A percentile compares a stretch with the other conserved stretches of the same genome.
phyloP scores from a whole-genome alignment of 2,113 vertebrate genomes.

The Himantopus leucocephalus region DNA sequence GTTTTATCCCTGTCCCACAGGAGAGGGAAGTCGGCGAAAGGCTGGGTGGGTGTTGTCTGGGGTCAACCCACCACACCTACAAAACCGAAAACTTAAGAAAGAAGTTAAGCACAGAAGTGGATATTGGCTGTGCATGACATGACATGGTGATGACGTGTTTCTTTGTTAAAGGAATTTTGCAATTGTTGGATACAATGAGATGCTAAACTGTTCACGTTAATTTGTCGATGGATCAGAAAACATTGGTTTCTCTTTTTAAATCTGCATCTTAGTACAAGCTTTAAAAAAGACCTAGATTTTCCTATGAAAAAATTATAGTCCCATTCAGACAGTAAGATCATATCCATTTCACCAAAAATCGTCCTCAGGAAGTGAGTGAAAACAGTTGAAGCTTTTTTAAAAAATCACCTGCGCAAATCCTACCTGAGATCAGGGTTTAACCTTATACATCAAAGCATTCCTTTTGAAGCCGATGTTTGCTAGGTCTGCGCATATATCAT shows the following conservation, averaged over 20 bases:
- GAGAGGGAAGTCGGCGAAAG: neutral
- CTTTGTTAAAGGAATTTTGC: neutral
- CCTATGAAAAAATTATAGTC: neutral
- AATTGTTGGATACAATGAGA: neutral
- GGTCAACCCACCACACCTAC: neutral
- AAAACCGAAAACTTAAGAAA: neutral
- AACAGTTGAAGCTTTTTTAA: neutral
- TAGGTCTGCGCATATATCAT: neutral
- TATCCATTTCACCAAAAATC: neutral
- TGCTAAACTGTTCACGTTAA: neutral
- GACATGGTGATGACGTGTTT: neutral
- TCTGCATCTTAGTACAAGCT: neutral
- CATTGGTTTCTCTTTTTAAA: neutral
- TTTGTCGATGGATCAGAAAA: neutral
- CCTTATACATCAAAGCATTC: neutral
- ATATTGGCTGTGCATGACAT: rapidly evolving
- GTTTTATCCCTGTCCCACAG: neutral
- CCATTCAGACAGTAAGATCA: neutral
- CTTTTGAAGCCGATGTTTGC: neutral
- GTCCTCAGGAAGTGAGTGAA: neutral
- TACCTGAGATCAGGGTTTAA: neutral
- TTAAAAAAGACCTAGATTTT: neutral
- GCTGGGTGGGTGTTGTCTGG: rapidly evolving
- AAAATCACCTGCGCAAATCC: neutral
- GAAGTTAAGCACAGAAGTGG: neutral